Conservation (phyloP, 2,888 invertebrate species). For the Syrista parreyssii region DNA sequence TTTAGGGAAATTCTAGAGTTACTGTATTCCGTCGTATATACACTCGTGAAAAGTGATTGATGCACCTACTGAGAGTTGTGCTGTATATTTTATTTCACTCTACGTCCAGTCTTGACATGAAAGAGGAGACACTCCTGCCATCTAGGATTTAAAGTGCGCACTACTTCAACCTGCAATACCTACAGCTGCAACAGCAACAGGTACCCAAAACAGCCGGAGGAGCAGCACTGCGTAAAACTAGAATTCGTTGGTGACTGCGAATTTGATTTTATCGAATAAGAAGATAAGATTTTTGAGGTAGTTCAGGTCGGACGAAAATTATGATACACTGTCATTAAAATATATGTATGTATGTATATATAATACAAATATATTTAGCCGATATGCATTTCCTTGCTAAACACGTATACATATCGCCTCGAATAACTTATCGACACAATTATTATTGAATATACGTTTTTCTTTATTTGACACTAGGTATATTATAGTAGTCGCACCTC, state of each 20-base stretch:
- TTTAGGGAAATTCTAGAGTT: background rate
- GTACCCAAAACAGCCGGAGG: background rate
- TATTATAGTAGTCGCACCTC: background rate
- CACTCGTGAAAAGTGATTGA: background rate
- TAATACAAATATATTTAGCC: slow-evolving; percentile 43
- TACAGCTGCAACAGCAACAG: background rate
- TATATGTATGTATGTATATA: slow-evolving; percentile 24
- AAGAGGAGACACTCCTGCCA: too few relatives aligned
- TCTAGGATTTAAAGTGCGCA: too few relatives aligned
- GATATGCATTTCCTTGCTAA: slow-evolving; percentile 31
- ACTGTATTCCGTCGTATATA: background rate
- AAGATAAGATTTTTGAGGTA: background rate
- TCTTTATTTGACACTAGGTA: slow-evolving; percentile 24
- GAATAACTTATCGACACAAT: slow-evolving; percentile 34
- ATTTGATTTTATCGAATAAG: background rate
- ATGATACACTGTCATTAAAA: background rate
- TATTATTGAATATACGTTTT: slow-evolving; percentile 35
- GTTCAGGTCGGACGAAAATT: background rate
- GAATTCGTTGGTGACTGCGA: background rate
- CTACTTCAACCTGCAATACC: too few relatives aligned
- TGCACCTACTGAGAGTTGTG: background rate
- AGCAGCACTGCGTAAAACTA: background rate
- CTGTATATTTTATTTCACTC: too few relatives aligned
- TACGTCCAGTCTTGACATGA: too few relatives aligned
- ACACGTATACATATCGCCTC: slow-evolving; percentile 31